Conservation (phyloP, 2,888 invertebrate genomes). For the Clanis bilineata region DNA sequence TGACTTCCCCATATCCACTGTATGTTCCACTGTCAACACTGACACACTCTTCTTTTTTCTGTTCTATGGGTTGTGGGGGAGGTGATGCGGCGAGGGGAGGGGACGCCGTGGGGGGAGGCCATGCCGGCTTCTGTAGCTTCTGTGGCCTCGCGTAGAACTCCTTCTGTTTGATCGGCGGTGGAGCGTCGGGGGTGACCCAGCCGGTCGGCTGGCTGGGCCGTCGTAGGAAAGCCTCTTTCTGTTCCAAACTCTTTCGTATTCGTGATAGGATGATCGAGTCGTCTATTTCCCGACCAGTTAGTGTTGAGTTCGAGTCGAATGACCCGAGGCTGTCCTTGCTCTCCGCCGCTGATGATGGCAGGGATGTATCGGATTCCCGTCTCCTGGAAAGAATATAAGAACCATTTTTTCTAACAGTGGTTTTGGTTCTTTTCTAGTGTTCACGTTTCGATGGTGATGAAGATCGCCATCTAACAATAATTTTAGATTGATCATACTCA, state of each 20-base stretch:
- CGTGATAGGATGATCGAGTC: constrained; percentile 89
- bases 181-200: constrained; percentile 78
- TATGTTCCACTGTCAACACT: constrained; percentile 75
- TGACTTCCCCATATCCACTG: constrained; percentile 73
- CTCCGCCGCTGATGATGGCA: constrained; percentile 84
- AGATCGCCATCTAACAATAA: too few relatives aligned
- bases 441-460: too few relatives aligned
- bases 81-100: constrained; percentile 83
- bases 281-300: constrained; percentile 86
- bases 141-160: constrained; percentile 92
- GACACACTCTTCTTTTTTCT: constrained; percentile 75
- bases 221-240: constrained; percentile 94
- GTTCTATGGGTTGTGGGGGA: constrained; percentile 68
- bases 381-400: constrained; percentile 56
- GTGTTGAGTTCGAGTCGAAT: constrained; percentile 85
- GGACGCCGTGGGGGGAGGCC: constrained; percentile 84
- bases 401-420: too few relatives aligned
- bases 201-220: constrained; percentile 86
- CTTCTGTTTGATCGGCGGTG: constrained; percentile 82
- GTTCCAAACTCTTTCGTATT: constrained; percentile 92
- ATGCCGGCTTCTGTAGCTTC: constrained; percentile 86
- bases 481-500: too few relatives aligned
- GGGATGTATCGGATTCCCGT: constrained; percentile 83
- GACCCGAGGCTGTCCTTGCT: constrained; percentile 87
- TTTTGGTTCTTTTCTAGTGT: too few relatives aligned